A percentile compares a stretch with the other conserved stretches of the same genome.
phyloP scores from a whole-genome alignment of 64 coral and sea anemone species.

The Stylophora pistillata region DNA sequence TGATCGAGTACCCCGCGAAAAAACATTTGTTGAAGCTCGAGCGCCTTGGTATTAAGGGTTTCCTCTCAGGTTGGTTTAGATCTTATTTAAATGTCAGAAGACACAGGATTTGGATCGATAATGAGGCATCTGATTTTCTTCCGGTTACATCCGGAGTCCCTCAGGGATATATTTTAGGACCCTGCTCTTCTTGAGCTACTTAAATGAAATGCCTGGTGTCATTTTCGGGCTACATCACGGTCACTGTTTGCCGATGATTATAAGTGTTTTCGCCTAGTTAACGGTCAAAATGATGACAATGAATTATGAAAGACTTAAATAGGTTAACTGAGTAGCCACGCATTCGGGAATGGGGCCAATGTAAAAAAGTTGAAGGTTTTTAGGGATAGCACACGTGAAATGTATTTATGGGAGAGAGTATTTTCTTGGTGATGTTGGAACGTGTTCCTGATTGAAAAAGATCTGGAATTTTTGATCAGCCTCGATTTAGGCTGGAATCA shows the following conservation, averaged over 20 bases:
- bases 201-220: constrained; percentile 1
- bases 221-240: neutral
- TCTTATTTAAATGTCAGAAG: constrained; percentile 8
- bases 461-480: no score
- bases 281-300: no score
- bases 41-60: constrained; percentile 9
- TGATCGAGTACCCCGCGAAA: neutral
- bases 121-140: constrained; percentile 25
- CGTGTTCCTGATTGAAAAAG: no score
- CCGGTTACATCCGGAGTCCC: constrained; percentile 17
- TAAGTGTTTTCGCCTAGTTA: no score
- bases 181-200: neutral
- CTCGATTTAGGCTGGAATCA: no score
- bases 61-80: constrained; percentile 22
- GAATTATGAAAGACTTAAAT: no score
- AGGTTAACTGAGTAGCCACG: no score
- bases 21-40: neutral
- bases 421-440: no score
- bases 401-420: no score
- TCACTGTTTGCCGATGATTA: neutral
- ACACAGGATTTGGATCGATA: constrained; percentile 27
- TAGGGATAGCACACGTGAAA: no score
- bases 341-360: no score
- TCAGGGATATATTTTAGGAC: constrained; percentile 32
- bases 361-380: no score